Evolutionary conservation across 2,888 invertebrate species (phyloP), one percentile per base, ranked within the genome.

Genomic region (Ichneumon xanthorius): DNA sequence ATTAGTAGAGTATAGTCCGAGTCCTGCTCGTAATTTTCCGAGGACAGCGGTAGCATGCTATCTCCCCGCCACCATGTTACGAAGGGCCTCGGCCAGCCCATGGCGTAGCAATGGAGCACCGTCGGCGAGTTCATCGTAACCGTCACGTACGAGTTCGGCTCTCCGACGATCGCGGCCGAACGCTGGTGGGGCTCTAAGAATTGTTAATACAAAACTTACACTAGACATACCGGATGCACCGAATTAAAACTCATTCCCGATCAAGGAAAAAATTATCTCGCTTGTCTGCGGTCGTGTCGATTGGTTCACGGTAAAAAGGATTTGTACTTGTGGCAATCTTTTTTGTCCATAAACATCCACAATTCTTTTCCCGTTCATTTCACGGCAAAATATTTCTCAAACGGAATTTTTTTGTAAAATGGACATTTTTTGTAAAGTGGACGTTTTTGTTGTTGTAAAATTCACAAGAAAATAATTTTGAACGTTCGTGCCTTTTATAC

Each of bases 51-150:
- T 84, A 98, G 95, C 95, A 97, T 96, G 77, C 95, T 95, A 61
- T 96, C 95, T 65, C 97, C 97, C 82, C 96, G 96, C 97, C 97
- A 98, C 98, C 98, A 98, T 88, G 96, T 96, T 68, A 98, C 96
- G 70, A 95, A 94, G 0, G 98, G 98, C 84, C 95, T 94, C 0
- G 98, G 98, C 95, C 96, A 96, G 67, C 98, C 98, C 93, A 97
- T 96, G 50, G 97, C 97, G 89, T 96, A 96, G 94, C 98, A 98
- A 90, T 97, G 96, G 67, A 98, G 94, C 80, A 95, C 93, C 65
- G 97, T 95, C 40, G 97, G 96, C 40, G 95, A 95, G 88, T 96
- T 97, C 88, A 98, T 94, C 85, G 96, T 95, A 30, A 97, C 97
- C 67, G 96, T 95, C 87, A 97, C 95, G 81, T 95, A 95, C 22